Base-by-base conservation (phyloP, 2,113 vertebrate genomes). In the Halcyon senegalensis region DNA sequence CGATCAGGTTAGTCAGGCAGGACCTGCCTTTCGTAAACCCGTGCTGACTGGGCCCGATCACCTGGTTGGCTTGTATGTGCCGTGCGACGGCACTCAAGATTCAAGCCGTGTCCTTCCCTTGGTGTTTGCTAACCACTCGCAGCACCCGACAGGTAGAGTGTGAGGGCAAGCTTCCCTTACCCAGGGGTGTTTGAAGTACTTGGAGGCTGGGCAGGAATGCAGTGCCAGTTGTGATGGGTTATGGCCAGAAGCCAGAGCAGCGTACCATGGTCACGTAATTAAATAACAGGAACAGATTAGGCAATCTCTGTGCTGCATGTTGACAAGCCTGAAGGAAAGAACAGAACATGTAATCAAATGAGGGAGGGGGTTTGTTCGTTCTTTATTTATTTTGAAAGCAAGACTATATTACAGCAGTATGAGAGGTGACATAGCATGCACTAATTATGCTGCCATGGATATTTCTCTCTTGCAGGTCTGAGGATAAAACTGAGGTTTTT, bases 241-340 rank as follows among this genome's bases (percentile, higher is more conserved):
- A 41, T 28, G 12, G 95, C 94, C 56, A 72, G 94, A 58, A 95
- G 94, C 84, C 90, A 92, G 86, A n/a, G n/a, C 76, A n/a, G 56
- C 17, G 15, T 59, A 66, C 81, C 46, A 2, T 16, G 39, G 84
- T 27, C 93, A 94, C 56, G 0, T 94, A 95, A 96, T 96, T 75
- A 84, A 96, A 93, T 94, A 93, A 94, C 84, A 13, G 81, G 89
- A 83, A 79, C 74, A 73, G 94, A 94, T 96, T 79, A 96, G 95
- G 95, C 84, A 94, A 91, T 90, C 90, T 84, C 80, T 41, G 91
- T 60, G 90, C 90, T 89, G 84, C 92, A 82, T 19, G 33, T 86
- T 81, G 90, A 91, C 94, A 84, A 66, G 80, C 86, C 91, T 75
- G 90, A 79, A 95, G 88, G 88, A 86, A 81, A 94, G 79, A 95